Percentiles rank a stretch among this genome's conserved stretches.
These are phyloP conservation scores for Apamea sordens DNA, from an alignment of 2,888 invertebrate species.

Conservation along the genomic window DNA sequence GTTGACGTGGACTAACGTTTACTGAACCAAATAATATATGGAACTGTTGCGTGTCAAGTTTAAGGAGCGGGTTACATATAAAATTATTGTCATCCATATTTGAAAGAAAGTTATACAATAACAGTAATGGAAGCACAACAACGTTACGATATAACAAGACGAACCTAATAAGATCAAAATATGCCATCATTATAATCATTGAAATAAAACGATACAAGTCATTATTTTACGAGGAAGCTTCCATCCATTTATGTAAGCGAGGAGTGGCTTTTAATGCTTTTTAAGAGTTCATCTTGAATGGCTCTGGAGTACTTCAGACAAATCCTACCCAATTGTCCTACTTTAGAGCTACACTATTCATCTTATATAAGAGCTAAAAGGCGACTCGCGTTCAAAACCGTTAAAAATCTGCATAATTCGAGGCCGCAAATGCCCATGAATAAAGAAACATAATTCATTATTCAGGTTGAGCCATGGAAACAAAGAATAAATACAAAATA, in stretches of 20 bases:
- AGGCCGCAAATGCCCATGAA: conserved; percentile 64
- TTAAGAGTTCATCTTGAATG: conserved; percentile 7
- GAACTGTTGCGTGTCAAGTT: conserved; percentile 52
- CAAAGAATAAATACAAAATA: conserved; percentile 66
- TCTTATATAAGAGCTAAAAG: conserved; percentile 54
- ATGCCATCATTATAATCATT: not conserved
- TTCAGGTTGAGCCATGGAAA: conserved; percentile 65
- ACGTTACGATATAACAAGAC: not conserved
- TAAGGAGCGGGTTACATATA: conserved; percentile 51
- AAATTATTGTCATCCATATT: conserved; percentile 22
- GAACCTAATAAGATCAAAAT: not conserved
- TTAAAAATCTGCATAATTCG: conserved; percentile 67
- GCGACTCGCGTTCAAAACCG: conserved; percentile 39
- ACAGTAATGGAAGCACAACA: conserved; percentile 4
- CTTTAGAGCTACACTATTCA: conserved; percentile 29
- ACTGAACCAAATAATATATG: conserved; percentile 51
- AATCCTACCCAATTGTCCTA: conserved; percentile 20
- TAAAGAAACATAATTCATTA: conserved; percentile 70
- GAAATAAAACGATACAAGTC: not conserved
- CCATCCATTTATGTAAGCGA: not conserved
- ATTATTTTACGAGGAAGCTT: not conserved
- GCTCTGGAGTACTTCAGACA: conserved; percentile 4
- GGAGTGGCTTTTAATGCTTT: not conserved
- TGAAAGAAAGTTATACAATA: conserved; percentile 45
- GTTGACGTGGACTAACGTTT: conserved; percentile 31